Evolutionary conservation across 2,113 vertebrate species (phyloP).

Genomic region (Protobothrops flavoviridis): DNA sequence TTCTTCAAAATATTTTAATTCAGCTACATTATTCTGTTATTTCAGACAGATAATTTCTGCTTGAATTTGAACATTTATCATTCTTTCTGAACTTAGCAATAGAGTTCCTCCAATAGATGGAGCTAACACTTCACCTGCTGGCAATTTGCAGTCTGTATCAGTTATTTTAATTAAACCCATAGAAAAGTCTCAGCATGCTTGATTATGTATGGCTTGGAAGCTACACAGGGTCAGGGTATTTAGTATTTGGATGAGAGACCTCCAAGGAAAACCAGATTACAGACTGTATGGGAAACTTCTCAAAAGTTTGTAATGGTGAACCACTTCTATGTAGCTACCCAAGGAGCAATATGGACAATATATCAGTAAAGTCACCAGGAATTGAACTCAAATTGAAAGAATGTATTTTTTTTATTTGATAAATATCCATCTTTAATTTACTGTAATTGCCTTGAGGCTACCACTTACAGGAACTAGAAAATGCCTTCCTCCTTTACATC

Average conservation of each 20-base stretch:
- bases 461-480: background rate
- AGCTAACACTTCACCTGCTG: background rate
- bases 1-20: background rate
- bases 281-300: background rate
- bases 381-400: background rate
- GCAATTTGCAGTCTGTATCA: background rate
- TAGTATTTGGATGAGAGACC: background rate
- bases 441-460: background rate
- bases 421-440: background rate
- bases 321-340: background rate
- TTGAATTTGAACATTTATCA: background rate
- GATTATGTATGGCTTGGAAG: background rate
- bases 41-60: background rate
- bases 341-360: background rate
- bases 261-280: background rate
- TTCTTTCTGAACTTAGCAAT: background rate
- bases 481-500: background rate
- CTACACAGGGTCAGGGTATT: background rate
- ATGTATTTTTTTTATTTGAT: background rate
- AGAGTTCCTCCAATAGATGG: conserved; percentile 3
- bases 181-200: background rate
- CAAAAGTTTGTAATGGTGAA: background rate
- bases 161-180: background rate
- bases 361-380: background rate
- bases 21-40: background rate